phyloP scores from a whole-genome alignment of 2,113 vertebrate species.

The Epinephelus cyanopodus region DNA sequence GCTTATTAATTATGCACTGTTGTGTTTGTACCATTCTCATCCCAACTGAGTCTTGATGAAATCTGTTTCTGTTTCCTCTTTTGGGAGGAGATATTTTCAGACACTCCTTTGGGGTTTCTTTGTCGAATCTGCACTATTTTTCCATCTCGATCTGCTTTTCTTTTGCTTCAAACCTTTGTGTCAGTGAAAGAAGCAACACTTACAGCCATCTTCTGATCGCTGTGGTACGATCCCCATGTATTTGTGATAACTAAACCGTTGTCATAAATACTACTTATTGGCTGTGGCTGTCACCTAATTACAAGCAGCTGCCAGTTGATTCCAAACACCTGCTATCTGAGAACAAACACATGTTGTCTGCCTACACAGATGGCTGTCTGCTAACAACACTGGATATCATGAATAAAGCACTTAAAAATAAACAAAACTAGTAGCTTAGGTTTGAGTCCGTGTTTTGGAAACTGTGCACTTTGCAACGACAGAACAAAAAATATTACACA shows the following conservation, averaged over 20 bases:
- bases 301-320: slow-evolving; percentile 62
- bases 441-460: background rate
- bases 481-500: background rate
- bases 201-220: background rate
- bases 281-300: slow-evolving; percentile 55
- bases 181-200: background rate
- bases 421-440: slow-evolving; percentile 13
- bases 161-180: background rate
- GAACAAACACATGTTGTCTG: slow-evolving; percentile 63
- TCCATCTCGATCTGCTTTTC: background rate
- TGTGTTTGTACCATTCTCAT: background rate
- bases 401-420: slow-evolving; percentile 18
- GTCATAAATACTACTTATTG: slow-evolving; percentile 42
- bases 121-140: slow-evolving; percentile 12
- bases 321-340: slow-evolving; percentile 61
- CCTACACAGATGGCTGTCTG: slow-evolving; percentile 65
- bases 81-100: slow-evolving; percentile 25
- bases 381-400: slow-evolving; percentile 5
- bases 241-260: slow-evolving; percentile 15
- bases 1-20: background rate
- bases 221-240: background rate
- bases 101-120: slow-evolving; percentile 18
- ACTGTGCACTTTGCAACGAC: background rate
- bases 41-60: background rate
- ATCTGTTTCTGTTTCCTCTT: background rate